These are phyloP conservation scores for Rhopalosiphum maidis DNA, from an alignment of 1,140 invertebrate genomes.

Conservation along the genomic window DNA sequence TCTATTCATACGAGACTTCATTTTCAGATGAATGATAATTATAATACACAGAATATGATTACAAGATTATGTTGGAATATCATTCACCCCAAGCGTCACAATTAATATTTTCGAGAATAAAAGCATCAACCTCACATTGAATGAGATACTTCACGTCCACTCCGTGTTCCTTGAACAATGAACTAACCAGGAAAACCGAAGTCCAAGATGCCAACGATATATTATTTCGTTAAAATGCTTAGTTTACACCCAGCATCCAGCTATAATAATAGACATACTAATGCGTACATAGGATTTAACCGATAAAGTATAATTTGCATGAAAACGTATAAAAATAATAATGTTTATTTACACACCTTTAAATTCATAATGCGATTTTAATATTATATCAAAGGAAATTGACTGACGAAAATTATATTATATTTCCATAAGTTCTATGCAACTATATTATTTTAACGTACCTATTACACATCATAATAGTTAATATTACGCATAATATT, in stretches of 20 bases:
- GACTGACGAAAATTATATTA: background rate
- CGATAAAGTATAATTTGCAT: background rate
- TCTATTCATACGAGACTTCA: background rate
- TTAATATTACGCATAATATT: too few relatives aligned
- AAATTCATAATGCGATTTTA: background rate
- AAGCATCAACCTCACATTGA: slow-evolving; percentile 1
- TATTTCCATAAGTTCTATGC: background rate
- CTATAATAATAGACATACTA: background rate
- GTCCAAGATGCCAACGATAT: background rate
- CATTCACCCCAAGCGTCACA: background rate
- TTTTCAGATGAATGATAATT: background rate
- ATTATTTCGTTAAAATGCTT: background rate
- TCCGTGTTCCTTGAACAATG: background rate
- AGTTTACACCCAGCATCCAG: too few relatives aligned
- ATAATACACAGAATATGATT: background rate
- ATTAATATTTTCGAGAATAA: background rate
- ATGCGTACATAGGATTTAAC: background rate
- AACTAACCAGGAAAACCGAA: background rate
- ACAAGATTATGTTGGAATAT: background rate
- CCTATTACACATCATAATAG: too few relatives aligned
- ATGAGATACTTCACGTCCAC: background rate
- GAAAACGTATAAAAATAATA: background rate
- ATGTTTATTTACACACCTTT: background rate
- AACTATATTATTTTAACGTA: background rate
- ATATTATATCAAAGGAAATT: background rate